A percentile compares a stretch with the other conserved stretches of the same genome.
These are phyloP conservation scores for Dolichallabes microphthalmus DNA, from an alignment of 2,113 vertebrate genomes.

Conservation along the genomic window DNA sequence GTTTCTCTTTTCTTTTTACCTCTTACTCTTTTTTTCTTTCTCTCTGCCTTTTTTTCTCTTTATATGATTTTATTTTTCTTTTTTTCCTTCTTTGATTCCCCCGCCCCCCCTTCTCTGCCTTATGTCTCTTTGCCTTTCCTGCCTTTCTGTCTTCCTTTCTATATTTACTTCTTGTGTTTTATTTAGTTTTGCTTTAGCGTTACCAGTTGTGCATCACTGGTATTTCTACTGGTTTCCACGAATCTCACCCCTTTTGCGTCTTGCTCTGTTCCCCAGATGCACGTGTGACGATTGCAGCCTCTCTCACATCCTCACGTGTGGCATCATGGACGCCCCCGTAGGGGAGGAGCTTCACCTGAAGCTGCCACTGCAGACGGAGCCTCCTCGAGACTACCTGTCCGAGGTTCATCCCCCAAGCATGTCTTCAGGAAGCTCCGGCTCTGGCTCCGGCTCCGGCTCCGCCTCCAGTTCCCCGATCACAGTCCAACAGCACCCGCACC, in stretches of 20 bases:
- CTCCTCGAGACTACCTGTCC: slow-evolving; percentile 82
- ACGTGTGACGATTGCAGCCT: slow-evolving; percentile 98
- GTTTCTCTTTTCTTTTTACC: no score
- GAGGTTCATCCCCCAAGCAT: slow-evolving; percentile 90
- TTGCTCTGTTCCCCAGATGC: slow-evolving; percentile 72
- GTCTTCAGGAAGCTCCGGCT: slow-evolving; percentile 92
- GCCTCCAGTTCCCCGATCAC: slow-evolving; percentile 92
- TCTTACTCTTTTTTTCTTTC: no score
- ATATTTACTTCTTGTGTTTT: no score
- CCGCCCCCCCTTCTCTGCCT: no score
- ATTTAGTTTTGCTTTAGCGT: no score
- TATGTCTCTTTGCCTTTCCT: no score
- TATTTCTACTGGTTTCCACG: neutral
- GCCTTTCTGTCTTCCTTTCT: neutral
- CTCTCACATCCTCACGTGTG: slow-evolving; percentile 96
- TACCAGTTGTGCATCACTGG: neutral
- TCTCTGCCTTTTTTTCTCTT: no score
- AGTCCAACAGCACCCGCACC: slow-evolving; percentile 84
- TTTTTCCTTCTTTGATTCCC: no score
- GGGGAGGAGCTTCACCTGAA: slow-evolving; percentile 88
- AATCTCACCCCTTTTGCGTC: neutral
- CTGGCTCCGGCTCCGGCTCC: slow-evolving; percentile 73
- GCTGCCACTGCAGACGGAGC: slow-evolving; percentile 83
- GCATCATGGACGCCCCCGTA: slow-evolving; percentile 93
- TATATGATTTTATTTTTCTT: no score